Conservation (phyloP, 2,113 vertebrate species). For the Lophochroa leadbeateri region DNA sequence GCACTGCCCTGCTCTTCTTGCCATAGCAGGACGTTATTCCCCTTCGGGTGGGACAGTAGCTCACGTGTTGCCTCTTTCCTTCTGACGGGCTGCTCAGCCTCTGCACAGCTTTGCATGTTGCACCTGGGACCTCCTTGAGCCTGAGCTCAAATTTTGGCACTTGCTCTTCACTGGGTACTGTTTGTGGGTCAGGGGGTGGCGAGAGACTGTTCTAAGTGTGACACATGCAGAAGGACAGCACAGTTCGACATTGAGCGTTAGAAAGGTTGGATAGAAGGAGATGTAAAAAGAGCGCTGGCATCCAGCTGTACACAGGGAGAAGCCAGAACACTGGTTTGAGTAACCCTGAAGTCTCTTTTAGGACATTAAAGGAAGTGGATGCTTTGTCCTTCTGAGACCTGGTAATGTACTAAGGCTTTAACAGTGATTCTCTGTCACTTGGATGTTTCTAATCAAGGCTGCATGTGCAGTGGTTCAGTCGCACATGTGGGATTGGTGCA, state of each 20-base stretch:
- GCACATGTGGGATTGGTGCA: not conserved
- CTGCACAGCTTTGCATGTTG: constrained; percentile 6
- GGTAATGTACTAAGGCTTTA: not conserved
- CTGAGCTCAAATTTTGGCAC: not conserved
- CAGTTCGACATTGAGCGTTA: not conserved
- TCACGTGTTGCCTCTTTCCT: not conserved
- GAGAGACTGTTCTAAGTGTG: not conserved
- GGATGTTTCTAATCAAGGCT: not conserved
- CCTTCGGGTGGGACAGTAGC: not conserved
- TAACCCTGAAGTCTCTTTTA: not conserved
- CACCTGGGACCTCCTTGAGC: not conserved
- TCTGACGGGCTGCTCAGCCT: not conserved
- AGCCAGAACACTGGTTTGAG: not conserved
- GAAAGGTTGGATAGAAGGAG: not conserved
- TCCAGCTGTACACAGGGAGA: not conserved
- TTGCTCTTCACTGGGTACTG: not conserved
- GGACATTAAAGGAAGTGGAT: not conserved
- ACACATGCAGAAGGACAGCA: not conserved
- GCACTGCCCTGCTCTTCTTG: not conserved
- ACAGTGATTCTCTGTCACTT: not conserved
- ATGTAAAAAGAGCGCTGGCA: not conserved
- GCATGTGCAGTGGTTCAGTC: not conserved
- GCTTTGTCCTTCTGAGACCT: not conserved
- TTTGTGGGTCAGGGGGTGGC: not conserved
- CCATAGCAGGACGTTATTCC: not conserved